Evolutionary conservation across 2,113 vertebrate species (phyloP).

Genomic region (Saccopteryx leptura): DNA sequence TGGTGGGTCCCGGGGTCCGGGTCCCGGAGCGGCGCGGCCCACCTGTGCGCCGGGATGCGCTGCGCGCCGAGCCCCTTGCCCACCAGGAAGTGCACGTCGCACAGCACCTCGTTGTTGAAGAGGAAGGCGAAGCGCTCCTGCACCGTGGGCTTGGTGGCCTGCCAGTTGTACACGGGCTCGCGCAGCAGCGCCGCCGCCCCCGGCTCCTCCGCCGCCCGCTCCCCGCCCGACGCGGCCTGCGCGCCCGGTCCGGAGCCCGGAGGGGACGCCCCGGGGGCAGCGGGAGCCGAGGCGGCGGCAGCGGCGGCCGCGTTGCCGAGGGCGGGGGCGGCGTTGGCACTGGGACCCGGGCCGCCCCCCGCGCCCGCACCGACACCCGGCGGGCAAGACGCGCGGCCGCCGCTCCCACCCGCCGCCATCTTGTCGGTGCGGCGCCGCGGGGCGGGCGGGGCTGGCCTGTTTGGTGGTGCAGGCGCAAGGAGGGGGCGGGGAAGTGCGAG

Average conservation of each 20-base stretch:
- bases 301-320: conserved; percentile 86
- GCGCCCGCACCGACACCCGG: conserved; percentile 72
- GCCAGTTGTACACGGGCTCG: conserved; percentile 97
- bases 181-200: conserved; percentile 87
- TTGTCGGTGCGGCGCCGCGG: conserved; percentile 86
- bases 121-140: conserved; percentile 96
- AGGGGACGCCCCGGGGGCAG: conserved; percentile 76
- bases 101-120: conserved; percentile 98
- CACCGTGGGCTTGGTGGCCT: conserved; percentile 97
- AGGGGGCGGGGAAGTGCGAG: background rate
- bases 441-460: background rate
- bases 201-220: conserved; percentile 86
- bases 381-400: conserved; percentile 88
- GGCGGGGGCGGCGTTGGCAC: conserved; percentile 88
- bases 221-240: conserved; percentile 82
- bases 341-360: conserved; percentile 81
- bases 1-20: background rate
- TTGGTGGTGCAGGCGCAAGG: background rate
- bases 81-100: conserved; percentile 98
- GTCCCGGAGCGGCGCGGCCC: conserved; percentile 68
- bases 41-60: conserved; percentile 98
- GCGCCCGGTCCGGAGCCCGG: conserved; percentile 65
- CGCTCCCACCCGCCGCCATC: conserved; percentile 95
- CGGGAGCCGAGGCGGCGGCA: conserved; percentile 86
- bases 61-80: conserved; percentile 96